Percentiles rank a stretch among this genome's conserved stretches.
Evolutionary conservation across 2,113 vertebrate genomes (phyloP).

Genomic region (human (Homo sapiens)): GRCh38 chr11:33671001-33671500

Average conservation of each 20-base stretch:
- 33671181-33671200: neutral
- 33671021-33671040: neutral
- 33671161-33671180: slow-evolving; percentile 6
- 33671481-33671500: neutral
- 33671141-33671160: slow-evolving; percentile 46
- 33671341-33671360: neutral
- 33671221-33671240: neutral
- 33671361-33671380: neutral
- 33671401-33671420: neutral
- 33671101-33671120: slow-evolving; percentile 61
- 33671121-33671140: slow-evolving; percentile 33
- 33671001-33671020: neutral
- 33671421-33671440: neutral
- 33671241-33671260: neutral
- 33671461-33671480: neutral
- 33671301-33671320: neutral
- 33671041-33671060: neutral
- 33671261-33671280: neutral
- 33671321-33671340: neutral
- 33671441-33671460: neutral
- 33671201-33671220: neutral
- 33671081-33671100: slow-evolving; percentile 11
- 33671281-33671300: neutral
- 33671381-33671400: neutral
- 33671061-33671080: slow-evolving; percentile 23